phyloP scores from a whole-genome alignment of 2,113 vertebrate genomes.

The Eretmochelys imbricata region DNA sequence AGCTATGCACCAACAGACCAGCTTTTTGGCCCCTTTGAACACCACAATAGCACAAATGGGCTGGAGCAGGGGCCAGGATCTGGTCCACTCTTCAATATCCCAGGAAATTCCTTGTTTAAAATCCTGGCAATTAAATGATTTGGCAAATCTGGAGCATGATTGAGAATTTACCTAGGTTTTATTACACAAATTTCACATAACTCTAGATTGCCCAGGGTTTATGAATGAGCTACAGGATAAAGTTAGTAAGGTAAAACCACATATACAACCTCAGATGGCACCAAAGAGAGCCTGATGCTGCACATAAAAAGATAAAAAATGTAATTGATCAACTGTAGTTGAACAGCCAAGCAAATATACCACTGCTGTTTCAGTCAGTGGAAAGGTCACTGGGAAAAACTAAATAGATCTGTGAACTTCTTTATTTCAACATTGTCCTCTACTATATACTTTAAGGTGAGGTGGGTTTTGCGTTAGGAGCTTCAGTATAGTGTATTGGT shows the following conservation, averaged over 20 bases:
- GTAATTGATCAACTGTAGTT: background rate
- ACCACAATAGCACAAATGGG: background rate
- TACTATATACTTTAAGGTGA: background rate
- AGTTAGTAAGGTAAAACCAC: background rate
- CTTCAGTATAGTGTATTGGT: background rate
- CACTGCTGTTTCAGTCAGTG: background rate
- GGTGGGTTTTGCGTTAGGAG: background rate
- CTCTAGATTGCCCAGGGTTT: background rate
- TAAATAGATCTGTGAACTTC: background rate
- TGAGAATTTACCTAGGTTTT: background rate
- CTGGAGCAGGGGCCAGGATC: background rate
- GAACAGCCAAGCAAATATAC: background rate
- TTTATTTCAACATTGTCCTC: background rate
- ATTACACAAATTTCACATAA: background rate
- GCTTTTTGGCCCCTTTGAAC: background rate
- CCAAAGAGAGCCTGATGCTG: background rate
- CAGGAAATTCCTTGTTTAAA: background rate
- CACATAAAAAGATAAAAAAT: background rate
- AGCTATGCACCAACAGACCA: background rate
- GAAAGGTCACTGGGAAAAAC: background rate
- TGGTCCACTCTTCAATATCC: accelerated
- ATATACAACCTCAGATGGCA: background rate
- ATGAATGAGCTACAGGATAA: too few species aligned
- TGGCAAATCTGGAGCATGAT: background rate
- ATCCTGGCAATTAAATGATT: background rate